Conservation (phyloP, 2,797 vertebrate genomes). For the Sebastes baramenuke region DNA sequence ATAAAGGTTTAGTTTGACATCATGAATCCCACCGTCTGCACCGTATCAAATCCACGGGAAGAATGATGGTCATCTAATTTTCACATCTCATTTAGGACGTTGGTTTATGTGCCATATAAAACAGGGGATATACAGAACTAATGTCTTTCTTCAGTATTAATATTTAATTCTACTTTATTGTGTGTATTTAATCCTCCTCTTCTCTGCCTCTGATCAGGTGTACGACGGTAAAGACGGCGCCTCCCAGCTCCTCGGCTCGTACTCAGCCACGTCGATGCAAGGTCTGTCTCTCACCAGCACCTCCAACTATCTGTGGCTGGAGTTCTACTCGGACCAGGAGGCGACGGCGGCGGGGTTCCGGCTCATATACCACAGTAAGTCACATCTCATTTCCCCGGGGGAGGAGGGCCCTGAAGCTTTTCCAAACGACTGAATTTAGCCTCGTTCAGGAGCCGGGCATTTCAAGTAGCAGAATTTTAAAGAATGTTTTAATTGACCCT, state of each 20-base stretch:
- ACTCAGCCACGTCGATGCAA: conserved; percentile 87
- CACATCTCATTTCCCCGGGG: conserved; percentile 54
- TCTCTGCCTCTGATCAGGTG: conserved; percentile 82
- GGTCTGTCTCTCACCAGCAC: conserved; percentile 92
- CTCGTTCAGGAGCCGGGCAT: conserved; percentile 47
- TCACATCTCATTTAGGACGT: conserved; percentile 23
- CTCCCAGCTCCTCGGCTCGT: conserved; percentile 88
- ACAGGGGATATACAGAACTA: conserved; percentile 9
- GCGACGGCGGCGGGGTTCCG: conserved; percentile 92
- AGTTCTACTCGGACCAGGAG: conserved; percentile 93
- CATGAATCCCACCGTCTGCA: neutral
- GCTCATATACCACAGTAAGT: conserved; percentile 95
- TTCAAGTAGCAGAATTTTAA: conserved; percentile 64
- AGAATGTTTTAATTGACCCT: conserved; percentile 72
- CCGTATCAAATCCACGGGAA: conserved; percentile 11
- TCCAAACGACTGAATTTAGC: conserved; percentile 64
- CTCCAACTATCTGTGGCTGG: conserved; percentile 96
- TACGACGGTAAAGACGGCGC: conserved; percentile 94
- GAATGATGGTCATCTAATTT: conserved; percentile 18
- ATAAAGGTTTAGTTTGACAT: neutral
- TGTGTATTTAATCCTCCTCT: neutral
- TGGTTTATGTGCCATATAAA: conserved; percentile 41
- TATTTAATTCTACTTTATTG: conserved; percentile 31
- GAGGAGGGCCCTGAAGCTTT: conserved; percentile 44
- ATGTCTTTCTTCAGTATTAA: conserved; percentile 26